A percentile compares a stretch with the other conserved stretches of the same genome.
Evolutionary conservation across 2,888 invertebrate genomes (phyloP).

Genomic region (Parelbella ahira): DNA sequence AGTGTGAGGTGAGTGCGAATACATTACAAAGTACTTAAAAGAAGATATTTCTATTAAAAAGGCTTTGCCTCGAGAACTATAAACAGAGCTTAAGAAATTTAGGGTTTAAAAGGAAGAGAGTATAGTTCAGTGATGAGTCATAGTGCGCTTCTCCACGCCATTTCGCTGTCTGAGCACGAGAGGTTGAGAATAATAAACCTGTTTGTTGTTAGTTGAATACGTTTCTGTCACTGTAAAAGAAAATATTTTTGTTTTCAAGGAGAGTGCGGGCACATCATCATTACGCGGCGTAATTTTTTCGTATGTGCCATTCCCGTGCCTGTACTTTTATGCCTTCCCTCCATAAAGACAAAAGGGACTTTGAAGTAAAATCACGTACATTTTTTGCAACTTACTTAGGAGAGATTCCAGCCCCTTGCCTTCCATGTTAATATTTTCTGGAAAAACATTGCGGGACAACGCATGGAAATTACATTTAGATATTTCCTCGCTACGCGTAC

Average conservation of each 20-base stretch:
- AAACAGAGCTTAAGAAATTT: conserved; percentile 14
- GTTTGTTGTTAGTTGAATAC: conserved; percentile 54
- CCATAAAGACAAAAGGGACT: conserved; percentile 81
- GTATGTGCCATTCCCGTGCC: conserved; percentile 75
- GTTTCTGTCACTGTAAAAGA: conserved; percentile 70
- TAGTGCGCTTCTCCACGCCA: conserved; percentile 16
- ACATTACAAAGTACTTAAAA: too few relatives aligned
- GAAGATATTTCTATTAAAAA: conserved; percentile 32
- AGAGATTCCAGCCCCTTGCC: conserved; percentile 79
- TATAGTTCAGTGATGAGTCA: conserved; percentile 33
- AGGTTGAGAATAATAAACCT: conserved; percentile 48
- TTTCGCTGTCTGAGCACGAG: conserved; percentile 17
- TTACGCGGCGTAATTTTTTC: conserved; percentile 78
- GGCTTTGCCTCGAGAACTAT: conserved; percentile 28
- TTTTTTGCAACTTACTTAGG: conserved; percentile 81
- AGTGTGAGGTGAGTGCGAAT: too few relatives aligned
- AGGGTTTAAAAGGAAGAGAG: conserved; percentile 12
- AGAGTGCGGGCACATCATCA: conserved; percentile 77
- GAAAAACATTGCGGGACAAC: conserved; percentile 80
- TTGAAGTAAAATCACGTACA: conserved; percentile 81
- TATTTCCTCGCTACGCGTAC: conserved; percentile 77
- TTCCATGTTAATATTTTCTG: conserved; percentile 80
- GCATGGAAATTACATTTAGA: conserved; percentile 81
- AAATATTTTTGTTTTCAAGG: conserved; percentile 74
- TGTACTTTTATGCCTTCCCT: conserved; percentile 77